phyloP scores from a whole-genome alignment of 1,140 invertebrate species.

The Anagrus nilaparvatae region DNA sequence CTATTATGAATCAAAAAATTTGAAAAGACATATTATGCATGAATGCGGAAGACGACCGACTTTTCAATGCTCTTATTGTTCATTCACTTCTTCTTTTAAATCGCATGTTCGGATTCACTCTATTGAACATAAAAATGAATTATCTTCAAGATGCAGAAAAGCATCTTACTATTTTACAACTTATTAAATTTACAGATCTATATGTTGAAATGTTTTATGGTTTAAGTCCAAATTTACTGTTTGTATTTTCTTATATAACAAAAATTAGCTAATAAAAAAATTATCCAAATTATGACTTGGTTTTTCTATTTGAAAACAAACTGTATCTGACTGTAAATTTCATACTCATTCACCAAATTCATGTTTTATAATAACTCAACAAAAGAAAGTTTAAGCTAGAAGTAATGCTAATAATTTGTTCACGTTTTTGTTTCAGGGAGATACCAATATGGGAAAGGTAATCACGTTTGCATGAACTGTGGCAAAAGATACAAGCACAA shows the following conservation, averaged over 20 bases:
- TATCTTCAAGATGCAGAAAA: too few relatives aligned
- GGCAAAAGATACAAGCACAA: conserved; percentile 46
- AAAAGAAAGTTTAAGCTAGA: not conserved
- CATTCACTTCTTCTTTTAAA: conserved; percentile 38
- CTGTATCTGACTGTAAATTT: not conserved
- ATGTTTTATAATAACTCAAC: not conserved
- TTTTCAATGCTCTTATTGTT: conserved; percentile 47
- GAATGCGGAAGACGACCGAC: conserved; percentile 51
- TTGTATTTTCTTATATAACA: too few relatives aligned
- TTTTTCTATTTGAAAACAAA: not conserved
- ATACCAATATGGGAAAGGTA: conserved; percentile 11
- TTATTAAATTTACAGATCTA: too few relatives aligned
- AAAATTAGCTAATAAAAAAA: too few relatives aligned
- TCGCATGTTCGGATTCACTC: conserved; percentile 40
- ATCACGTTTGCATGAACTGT: conserved; percentile 39
- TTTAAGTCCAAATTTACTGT: too few relatives aligned
- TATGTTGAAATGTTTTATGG: too few relatives aligned
- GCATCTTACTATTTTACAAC: too few relatives aligned
- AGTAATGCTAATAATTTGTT: conserved; percentile 16
- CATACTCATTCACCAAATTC: not conserved
- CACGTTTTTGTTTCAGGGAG: conserved; percentile 20
- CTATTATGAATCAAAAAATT: conserved; percentile 37
- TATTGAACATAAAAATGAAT: conserved; percentile 30
- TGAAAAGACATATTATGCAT: conserved; percentile 33
- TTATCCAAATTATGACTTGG: too few relatives aligned